phyloP scores from a whole-genome alignment of 2,797 vertebrate genomes.

The Stomatorhinus walkeri region DNA sequence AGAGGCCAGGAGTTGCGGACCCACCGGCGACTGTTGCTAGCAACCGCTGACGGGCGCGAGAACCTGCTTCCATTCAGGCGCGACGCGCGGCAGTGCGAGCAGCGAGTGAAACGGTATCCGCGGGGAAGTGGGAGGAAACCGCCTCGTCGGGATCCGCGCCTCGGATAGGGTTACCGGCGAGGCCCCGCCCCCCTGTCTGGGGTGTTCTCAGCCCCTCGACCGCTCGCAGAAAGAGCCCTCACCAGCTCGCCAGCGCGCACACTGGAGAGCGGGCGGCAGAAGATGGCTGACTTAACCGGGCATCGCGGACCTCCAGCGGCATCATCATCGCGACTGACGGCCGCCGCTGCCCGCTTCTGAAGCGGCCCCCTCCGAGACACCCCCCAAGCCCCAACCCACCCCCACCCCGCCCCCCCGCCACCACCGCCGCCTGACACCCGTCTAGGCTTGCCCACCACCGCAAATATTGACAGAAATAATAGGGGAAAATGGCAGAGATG shows the following conservation, averaged over 20 bases:
- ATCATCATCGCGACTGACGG: slow-evolving; percentile 54
- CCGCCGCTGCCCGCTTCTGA: slow-evolving; percentile 59
- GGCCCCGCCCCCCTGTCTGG: slow-evolving; percentile 80
- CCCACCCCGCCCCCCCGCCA: slow-evolving; percentile 16
- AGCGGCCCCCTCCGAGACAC: slow-evolving; percentile 31
- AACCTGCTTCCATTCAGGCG: slow-evolving; percentile 32
- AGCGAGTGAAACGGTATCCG: slow-evolving; percentile 44
- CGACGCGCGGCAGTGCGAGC: slow-evolving; percentile 30
- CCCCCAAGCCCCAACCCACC: neutral
- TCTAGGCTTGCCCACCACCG: slow-evolving; percentile 59
- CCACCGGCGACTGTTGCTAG: neutral
- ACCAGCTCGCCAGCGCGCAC: slow-evolving; percentile 66
- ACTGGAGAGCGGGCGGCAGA: slow-evolving; percentile 66
- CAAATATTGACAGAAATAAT: slow-evolving; percentile 87
- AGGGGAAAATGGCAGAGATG: slow-evolving; percentile 97
- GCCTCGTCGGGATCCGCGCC: slow-evolving; percentile 63
- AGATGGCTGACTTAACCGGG: slow-evolving; percentile 88
- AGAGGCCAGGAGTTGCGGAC: neutral
- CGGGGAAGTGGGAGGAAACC: slow-evolving; percentile 62
- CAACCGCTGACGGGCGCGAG: neutral
- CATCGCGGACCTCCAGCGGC: slow-evolving; percentile 63
- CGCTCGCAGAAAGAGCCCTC: slow-evolving; percentile 74
- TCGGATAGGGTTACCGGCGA: slow-evolving; percentile 75
- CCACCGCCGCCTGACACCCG: slow-evolving; percentile 24
- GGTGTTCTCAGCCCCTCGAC: slow-evolving; percentile 69